phyloP scores from a whole-genome alignment of 2,113 vertebrate genomes.

The Ageneiosus marmoratus region DNA sequence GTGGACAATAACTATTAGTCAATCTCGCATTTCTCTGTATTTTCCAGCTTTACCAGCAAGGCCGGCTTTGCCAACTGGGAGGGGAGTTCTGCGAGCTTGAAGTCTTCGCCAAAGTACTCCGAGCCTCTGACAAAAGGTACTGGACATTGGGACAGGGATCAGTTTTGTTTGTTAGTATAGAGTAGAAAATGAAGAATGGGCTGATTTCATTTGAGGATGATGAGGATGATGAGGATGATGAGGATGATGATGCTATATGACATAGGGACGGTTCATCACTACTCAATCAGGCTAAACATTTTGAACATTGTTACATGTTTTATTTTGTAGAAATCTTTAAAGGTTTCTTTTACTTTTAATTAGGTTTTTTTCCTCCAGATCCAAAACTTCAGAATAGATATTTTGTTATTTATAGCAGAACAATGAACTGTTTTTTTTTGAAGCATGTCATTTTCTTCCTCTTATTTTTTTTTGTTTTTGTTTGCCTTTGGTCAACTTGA shows the following conservation, averaged over 20 bases:
- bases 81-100: constrained; percentile 99
- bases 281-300: neutral
- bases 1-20: constrained; percentile 24
- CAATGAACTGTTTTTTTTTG: neutral
- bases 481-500: neutral
- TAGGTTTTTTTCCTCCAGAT: neutral
- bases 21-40: constrained; percentile 37
- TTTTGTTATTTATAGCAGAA: neutral
- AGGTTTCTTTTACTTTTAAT: neutral
- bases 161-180: neutral
- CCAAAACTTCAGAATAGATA: neutral
- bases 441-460: neutral
- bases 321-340: neutral
- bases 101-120: constrained; percentile 97
- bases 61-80: constrained; percentile 94
- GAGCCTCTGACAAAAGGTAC: constrained; percentile 98
- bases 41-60: constrained; percentile 96
- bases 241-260: neutral
- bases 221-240: neutral
- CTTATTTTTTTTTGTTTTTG: neutral
- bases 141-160: neutral
- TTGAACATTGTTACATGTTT: neutral
- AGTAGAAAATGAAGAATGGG: neutral
- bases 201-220: neutral
- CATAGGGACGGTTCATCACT: neutral